A percentile compares a stretch with the other conserved stretches of the same genome.
These are phyloP conservation scores for Sapayoa aenigma DNA, from an alignment of 2,113 vertebrate genomes.

Conservation along the genomic window DNA sequence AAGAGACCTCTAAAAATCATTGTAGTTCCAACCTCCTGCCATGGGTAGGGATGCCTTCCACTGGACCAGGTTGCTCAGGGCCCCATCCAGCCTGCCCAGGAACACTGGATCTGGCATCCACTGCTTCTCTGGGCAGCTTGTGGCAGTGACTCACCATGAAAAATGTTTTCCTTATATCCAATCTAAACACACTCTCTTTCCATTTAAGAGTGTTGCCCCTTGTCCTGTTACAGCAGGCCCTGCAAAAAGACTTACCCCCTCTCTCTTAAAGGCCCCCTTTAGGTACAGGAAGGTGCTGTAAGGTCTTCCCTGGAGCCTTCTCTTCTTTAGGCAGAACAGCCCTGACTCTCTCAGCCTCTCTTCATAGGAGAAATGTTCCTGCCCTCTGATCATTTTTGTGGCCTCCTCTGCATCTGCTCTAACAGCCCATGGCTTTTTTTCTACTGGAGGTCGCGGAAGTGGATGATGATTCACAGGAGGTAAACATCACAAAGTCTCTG, in stretches of 20 bases:
- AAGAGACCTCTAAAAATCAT: neutral
- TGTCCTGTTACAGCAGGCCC: neutral
- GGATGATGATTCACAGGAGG: neutral
- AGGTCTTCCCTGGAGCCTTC: neutral
- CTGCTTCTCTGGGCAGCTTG: neutral
- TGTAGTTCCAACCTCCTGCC: neutral
- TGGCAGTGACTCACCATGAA: neutral
- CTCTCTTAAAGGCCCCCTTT: neutral
- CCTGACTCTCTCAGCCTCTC: neutral
- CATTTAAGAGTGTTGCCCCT: neutral
- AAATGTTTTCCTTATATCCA: neutral
- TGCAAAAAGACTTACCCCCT: neutral
- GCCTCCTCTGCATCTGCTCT: neutral
- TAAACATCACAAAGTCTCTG: neutral
- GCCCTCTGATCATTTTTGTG: neutral
- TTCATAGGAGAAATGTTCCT: neutral
- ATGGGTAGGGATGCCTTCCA: neutral
- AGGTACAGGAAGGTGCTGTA: neutral
- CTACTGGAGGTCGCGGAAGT: neutral
- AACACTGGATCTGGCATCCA: neutral
- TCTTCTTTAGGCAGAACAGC: neutral
- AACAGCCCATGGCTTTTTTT: neutral
- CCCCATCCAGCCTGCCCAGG: neutral
- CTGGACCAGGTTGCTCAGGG: neutral
- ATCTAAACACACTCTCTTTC: neutral